phyloP scores from a whole-genome alignment of 2,113 vertebrate genomes.

The Salvator merianae region DNA sequence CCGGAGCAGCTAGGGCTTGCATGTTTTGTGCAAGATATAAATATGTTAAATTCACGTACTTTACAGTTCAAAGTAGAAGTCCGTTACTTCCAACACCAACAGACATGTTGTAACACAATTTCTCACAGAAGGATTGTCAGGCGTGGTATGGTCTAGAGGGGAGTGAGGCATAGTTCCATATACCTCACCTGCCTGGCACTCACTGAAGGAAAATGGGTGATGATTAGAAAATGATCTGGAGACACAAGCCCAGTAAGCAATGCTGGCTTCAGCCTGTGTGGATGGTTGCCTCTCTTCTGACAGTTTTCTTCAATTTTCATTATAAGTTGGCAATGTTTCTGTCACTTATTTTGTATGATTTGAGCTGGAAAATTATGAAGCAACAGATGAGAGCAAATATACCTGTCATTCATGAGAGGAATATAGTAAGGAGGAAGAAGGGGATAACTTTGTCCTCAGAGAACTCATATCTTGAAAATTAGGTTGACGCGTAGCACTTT shows the following conservation, averaged over 20 bases:
- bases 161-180: neutral
- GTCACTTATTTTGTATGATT: neutral
- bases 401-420: neutral
- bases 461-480: neutral
- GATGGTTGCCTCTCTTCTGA: neutral
- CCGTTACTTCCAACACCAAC: neutral
- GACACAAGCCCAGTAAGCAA: neutral
- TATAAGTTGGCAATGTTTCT: neutral
- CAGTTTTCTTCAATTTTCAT: neutral
- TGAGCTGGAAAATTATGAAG: constrained; percentile 5
- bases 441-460: neutral
- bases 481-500: too few relatives aligned
- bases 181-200: neutral
- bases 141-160: neutral
- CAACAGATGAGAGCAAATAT: neutral
- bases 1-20: neutral
- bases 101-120: neutral
- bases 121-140: neutral
- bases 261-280: neutral
- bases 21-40: neutral
- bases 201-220: neutral
- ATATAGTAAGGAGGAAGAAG: neutral
- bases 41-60: neutral
- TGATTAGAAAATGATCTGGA: neutral
- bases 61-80: neutral